These are phyloP conservation scores for Petrosia ficiformis DNA, from an alignment of 37 sponge, comb jelly and placozoan genomes.

Conservation along the genomic window DNA sequence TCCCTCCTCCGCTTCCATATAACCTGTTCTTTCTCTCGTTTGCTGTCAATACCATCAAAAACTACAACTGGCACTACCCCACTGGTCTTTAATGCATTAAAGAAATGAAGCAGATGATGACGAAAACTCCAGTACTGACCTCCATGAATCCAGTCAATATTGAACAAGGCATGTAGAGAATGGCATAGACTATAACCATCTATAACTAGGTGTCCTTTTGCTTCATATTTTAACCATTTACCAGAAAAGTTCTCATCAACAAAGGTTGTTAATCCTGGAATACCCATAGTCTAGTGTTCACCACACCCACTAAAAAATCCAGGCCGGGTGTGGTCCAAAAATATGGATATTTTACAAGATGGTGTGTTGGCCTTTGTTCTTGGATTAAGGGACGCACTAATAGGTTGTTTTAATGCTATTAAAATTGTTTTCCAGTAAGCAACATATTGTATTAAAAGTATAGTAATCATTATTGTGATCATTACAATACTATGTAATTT, in stretches of 20 bases:
- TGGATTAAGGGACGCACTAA: not conserved
- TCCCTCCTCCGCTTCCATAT: conserved; percentile 10
- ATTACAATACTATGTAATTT: too few species aligned
- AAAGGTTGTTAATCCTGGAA: not conserved
- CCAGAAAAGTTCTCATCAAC: conserved; percentile 2
- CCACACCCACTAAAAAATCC: not conserved
- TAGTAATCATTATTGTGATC: not conserved
- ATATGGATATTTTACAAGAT: not conserved
- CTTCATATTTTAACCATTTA: conserved; percentile 8
- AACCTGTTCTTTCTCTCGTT: conserved; percentile 43
- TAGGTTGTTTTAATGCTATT: not conserved
- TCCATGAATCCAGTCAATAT: conserved; percentile 43
- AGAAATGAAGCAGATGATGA: conserved; percentile 13
- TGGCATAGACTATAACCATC: conserved; percentile 65
- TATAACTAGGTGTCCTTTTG: conserved; percentile 37
- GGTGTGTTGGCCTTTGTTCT: not conserved
- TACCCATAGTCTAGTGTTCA: not conserved
- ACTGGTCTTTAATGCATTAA: conserved; percentile 19
- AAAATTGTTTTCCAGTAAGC: not conserved
- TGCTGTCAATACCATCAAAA: conserved; percentile 70
- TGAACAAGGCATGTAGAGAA: not conserved
- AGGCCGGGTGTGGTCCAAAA: not conserved
- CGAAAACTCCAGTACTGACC: conserved; percentile 66
- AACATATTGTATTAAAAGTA: not conserved
- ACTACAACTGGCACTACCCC: conserved; percentile 55